Evolutionary conservation across 1,140 invertebrate species (phyloP), one percentile per base, ranked within the genome.

Genomic region (Trissolcus basalis): DNA sequence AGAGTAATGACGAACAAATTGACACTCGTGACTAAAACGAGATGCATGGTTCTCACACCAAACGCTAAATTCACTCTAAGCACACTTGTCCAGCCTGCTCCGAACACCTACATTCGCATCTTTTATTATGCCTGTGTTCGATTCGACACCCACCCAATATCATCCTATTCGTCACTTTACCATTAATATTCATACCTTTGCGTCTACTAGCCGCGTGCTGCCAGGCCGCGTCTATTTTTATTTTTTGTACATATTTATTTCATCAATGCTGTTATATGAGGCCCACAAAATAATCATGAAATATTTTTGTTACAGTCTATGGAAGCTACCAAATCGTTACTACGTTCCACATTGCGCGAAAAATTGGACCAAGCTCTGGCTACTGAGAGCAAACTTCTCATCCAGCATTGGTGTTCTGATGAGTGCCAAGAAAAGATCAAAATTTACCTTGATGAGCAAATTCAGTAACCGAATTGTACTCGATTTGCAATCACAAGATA

Each of bases 381-480:
- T 39, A 87, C 88, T 1, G 93, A 93, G 84, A 89, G 88, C 4
- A 88, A 90, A 60, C 83, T 91, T 10, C 85, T 94, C 15, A 83
- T 91, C 9, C 89, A 93, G 43, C 91, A 93, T 65, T 94, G 93
- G 93, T 88, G 87, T 59, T 91, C 90, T n/a, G 63, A 83, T 0
- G 91, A 93, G 77, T 92, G 91, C 84, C 91, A 92, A 80, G 71
- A 82, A 64, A 82, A 83, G 56, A 87, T 88, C 67, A 85, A 85
- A 79, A 79, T 76, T 61, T 89, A 87, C 43, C 79, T 88, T 11
- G 82, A 87, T n/a, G 87, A 84, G 39, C 86, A 87, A 55, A 75
- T 85, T 61, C 80, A 84, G 47, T 85, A 75, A 84, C 1, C 36
- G n/a, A 39, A 9, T 11, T 8, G n/a, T 39, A 39, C 9, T 11